phyloP scores from a whole-genome alignment of 2,888 invertebrate genomes.

The Suillia variegata region DNA sequence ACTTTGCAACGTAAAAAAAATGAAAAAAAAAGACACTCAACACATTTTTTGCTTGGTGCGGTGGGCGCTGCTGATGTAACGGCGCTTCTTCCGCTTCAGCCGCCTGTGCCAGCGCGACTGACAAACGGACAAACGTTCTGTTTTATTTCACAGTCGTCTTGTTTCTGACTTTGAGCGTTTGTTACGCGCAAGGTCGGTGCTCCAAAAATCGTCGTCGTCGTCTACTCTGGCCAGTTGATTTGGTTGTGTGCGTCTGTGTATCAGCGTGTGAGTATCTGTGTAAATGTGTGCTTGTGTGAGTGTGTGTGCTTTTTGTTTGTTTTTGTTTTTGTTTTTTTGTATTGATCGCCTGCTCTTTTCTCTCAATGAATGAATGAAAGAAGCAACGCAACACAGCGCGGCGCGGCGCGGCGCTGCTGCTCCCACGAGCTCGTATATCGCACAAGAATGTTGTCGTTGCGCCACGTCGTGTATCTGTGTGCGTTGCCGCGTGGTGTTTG shows the following conservation, averaged over 20 bases:
- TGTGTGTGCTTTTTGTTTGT: slow-evolving; percentile 26
- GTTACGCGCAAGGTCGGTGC: slow-evolving; percentile 47
- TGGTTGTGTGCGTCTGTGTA: too few species aligned
- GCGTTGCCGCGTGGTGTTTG: not conserved
- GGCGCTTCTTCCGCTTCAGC: too few species aligned
- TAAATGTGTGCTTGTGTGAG: not conserved
- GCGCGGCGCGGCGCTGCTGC: too few species aligned
- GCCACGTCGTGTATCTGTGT: not conserved
- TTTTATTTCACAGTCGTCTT: slow-evolving; percentile 42
- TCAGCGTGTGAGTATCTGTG: too few species aligned
- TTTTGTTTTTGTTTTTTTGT: not conserved
- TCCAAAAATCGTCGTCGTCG: slow-evolving; percentile 17
- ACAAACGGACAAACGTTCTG: slow-evolving; percentile 34
- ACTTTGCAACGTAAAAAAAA: too few species aligned
- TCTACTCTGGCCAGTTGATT: too few species aligned
- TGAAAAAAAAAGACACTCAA: too few species aligned
- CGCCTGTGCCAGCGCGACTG: slow-evolving; percentile 19
- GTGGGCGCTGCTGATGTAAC: too few species aligned
- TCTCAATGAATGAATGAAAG: not conserved
- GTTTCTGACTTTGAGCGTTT: slow-evolving; percentile 39
- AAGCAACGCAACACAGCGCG: too few species aligned
- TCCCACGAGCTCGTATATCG: not conserved
- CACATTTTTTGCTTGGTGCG: too few species aligned
- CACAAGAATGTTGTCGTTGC: too few species aligned
- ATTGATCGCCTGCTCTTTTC: not conserved